phyloP scores from a whole-genome alignment of 64 coral and sea anemone genomes.

The Acropora tenuis region DNA sequence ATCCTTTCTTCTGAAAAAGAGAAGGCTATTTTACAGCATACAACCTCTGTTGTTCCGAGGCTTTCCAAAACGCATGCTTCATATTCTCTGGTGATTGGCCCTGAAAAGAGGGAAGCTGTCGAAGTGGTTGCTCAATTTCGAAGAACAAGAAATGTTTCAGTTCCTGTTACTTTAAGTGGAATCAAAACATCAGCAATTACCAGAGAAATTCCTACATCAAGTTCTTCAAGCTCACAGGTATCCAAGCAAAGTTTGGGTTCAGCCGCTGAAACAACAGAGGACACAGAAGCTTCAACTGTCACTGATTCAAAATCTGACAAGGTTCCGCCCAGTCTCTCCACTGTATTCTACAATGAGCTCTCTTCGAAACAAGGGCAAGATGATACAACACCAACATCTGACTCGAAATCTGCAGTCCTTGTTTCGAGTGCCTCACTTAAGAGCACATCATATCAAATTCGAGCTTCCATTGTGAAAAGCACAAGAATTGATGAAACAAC shows the following conservation, averaged over 20 bases:
- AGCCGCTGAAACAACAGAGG: neutral
- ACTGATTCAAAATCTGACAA: neutral
- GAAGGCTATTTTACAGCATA: no score
- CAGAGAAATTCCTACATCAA: neutral
- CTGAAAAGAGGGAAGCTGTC: neutral
- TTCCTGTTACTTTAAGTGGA: neutral
- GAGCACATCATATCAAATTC: neutral
- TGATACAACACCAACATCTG: neutral
- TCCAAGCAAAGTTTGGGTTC: neutral
- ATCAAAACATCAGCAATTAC: neutral
- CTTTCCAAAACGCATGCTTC: neutral
- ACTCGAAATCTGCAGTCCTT: neutral
- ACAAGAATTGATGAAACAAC: neutral
- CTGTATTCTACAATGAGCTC: neutral
- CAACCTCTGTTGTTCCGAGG: neutral
- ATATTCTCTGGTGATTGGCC: neutral
- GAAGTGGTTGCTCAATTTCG: neutral
- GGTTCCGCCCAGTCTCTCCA: neutral
- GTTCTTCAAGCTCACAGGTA: neutral
- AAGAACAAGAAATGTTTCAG: neutral
- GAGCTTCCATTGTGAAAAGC: neutral
- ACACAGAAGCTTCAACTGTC: neutral
- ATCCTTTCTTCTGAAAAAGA: neutral
- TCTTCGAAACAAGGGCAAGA: neutral
- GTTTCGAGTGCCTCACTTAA: neutral